Evolutionary conservation across 2,888 invertebrate genomes (phyloP).

Genomic region (Phania funesta): DNA sequence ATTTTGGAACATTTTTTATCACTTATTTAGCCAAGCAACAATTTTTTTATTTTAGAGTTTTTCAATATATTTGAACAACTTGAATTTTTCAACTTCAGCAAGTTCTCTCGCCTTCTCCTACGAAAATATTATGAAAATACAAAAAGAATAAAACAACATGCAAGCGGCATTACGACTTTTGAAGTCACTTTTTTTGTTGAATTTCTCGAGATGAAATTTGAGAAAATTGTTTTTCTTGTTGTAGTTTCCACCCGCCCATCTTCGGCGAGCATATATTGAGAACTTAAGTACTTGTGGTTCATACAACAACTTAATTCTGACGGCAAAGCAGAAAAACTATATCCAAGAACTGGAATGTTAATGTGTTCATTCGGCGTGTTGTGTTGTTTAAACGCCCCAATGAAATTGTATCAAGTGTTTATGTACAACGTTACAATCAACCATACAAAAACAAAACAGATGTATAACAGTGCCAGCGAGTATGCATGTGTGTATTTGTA

Average conservation of each 20-base stretch:
- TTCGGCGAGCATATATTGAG: neutral
- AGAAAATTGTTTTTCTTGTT: conserved; percentile 69
- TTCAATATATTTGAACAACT: too few species aligned
- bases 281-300: conserved; percentile 17
- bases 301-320: conserved; percentile 30
- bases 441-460: conserved; percentile 29
- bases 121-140: conserved; percentile 2
- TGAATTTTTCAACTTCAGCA: too few species aligned
- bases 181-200: conserved; percentile 65
- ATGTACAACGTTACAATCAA: conserved; percentile 29
- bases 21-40: too few species aligned
- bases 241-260: conserved; percentile 7
- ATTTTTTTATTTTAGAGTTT: too few species aligned
- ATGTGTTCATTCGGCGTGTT: conserved; percentile 22
- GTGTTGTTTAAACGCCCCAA: conserved; percentile 49
- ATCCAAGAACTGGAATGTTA: neutral
- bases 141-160: neutral
- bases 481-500: neutral
- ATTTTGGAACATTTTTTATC: too few species aligned
- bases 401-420: conserved; percentile 58
- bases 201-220: conserved; percentile 67
- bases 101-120: too few species aligned
- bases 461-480: neutral
- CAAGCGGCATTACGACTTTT: conserved; percentile 55
- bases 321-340: neutral